Conservation (phyloP, 1,140 invertebrate species). For the Araneus ventricosus region DNA sequence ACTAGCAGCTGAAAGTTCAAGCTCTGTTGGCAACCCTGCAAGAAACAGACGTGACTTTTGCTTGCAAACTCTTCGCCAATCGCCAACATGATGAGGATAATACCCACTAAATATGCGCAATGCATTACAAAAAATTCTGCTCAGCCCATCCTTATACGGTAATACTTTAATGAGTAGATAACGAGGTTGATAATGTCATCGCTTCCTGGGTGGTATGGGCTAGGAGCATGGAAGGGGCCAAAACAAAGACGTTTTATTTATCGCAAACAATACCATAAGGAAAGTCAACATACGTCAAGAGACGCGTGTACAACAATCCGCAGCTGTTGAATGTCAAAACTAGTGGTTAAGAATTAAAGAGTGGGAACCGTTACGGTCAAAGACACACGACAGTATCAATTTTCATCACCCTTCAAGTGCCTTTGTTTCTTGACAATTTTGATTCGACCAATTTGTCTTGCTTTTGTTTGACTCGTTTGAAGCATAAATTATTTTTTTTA, state of each 20-base stretch:
- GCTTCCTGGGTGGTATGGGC: not conserved
- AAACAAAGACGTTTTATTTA: too few species aligned
- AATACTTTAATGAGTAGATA: too few species aligned
- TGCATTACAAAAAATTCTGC: too few species aligned
- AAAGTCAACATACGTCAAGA: not conserved
- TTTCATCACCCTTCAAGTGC: not conserved
- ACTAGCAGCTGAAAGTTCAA: too few species aligned
- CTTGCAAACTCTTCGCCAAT: too few species aligned
- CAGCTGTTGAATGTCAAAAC: not conserved
- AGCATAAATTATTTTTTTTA: not conserved
- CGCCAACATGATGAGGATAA: too few species aligned
- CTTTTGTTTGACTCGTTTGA: not conserved
- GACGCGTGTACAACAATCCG: not conserved
- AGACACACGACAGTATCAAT: not conserved
- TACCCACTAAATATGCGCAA: too few species aligned
- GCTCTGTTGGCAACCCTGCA: too few species aligned
- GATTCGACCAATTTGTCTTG: not conserved
- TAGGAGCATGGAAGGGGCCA: not conserved
- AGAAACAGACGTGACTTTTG: too few species aligned
- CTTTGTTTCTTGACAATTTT: not conserved
- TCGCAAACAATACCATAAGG: too few species aligned
- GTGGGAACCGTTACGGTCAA: not conserved
- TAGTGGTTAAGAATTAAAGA: not conserved
- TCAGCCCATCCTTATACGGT: too few species aligned
- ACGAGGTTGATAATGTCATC: not conserved